Base-by-base conservation (phyloP, 2,888 invertebrate species). In the Drosophila tripunctata region DNA sequence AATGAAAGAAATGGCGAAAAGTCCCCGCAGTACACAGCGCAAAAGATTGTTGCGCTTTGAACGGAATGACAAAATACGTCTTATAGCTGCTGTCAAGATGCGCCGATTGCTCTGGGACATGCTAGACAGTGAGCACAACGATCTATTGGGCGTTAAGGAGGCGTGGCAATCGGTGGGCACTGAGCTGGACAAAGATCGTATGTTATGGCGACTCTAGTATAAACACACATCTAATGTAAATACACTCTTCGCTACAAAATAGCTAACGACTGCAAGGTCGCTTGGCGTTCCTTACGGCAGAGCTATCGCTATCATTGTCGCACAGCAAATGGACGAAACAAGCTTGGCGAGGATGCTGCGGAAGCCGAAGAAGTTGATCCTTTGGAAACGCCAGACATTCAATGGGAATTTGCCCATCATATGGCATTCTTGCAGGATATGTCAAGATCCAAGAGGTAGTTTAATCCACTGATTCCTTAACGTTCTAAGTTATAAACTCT, bases 381-480 rank as follows among this genome's bases (percentile, higher is more conserved):
- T 6, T 30, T 72, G n/a, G 64, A 64, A 41, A 56, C 75, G 0
- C 36, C 47, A 2, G 33, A 64, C 1, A 75, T 72, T 48, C 50
- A 69, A 21, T 72, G 72, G 72, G 55, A 69, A 19, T 72, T 75
- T 21, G 75, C 69, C 2, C 41, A 64, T 19, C 54, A 75, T n/a
- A 75, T 72, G 75, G 51, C 43, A 2, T 72, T 72, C 10, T 10
- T 72, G 2, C 58, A 56, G 15, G 51, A 72, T 7, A 17, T 69
- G 5, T 17, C 47, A 1, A 58, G 19, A 15, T 47, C 31, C 5
- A 51, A n/a, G 43, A 43, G 27, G 36, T 36, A 17, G 8, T 22
- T n/a, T n/a, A n/a, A 31, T 12, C 3, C 3, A 2, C 1, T 10
- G 4, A 3, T 17, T 17, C 15, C 8, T 30, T 10, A 15, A 15